Evolutionary conservation across 2,888 invertebrate genomes (phyloP).

Genomic region (Drosophila affinis): DNA sequence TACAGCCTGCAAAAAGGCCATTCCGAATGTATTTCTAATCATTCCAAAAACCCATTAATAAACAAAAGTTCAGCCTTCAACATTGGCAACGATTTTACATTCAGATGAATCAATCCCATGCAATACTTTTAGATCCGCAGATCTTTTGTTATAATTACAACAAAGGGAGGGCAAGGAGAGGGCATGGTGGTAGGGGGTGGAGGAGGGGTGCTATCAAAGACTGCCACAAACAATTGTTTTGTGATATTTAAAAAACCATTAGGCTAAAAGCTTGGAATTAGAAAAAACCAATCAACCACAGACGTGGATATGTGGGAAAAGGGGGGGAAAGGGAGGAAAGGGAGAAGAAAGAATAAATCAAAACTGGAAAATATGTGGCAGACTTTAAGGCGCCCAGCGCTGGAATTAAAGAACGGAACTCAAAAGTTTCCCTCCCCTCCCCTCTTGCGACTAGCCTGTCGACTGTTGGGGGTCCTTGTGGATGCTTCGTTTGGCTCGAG

Average conservation of each 20-base stretch:
- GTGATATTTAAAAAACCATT: constrained; percentile 51
- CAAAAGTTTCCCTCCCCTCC: neutral
- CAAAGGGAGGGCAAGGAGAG: constrained; percentile 16
- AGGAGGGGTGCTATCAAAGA: constrained; percentile 7
- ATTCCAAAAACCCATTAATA: neutral
- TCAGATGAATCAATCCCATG: constrained; percentile 10
- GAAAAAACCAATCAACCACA: constrained; percentile 34
- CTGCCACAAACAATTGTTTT: constrained; percentile 11
- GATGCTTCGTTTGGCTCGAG: constrained; percentile 23
- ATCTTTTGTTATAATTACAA: constrained; percentile 45
- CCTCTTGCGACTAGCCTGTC: neutral
- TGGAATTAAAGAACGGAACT: constrained; percentile 38
- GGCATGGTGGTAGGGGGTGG: neutral
- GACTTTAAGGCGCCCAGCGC: constrained; percentile 36
- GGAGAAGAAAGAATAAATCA: constrained; percentile 15
- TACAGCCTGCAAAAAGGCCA: too few relatives aligned
- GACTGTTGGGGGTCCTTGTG: neutral
- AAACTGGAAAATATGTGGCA: constrained; percentile 7
- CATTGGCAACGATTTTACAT: constrained; percentile 5
- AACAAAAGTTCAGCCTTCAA: neutral
- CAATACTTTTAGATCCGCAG: constrained; percentile 7
- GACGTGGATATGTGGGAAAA: neutral
- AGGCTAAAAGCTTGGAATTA: constrained; percentile 61
- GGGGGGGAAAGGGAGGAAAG: neutral
- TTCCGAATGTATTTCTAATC: neutral